Percentiles rank a stretch among this genome's conserved stretches.
Evolutionary conservation across 1,140 invertebrate species (phyloP).

Genomic region (Zaprionus nigranus): DNA sequence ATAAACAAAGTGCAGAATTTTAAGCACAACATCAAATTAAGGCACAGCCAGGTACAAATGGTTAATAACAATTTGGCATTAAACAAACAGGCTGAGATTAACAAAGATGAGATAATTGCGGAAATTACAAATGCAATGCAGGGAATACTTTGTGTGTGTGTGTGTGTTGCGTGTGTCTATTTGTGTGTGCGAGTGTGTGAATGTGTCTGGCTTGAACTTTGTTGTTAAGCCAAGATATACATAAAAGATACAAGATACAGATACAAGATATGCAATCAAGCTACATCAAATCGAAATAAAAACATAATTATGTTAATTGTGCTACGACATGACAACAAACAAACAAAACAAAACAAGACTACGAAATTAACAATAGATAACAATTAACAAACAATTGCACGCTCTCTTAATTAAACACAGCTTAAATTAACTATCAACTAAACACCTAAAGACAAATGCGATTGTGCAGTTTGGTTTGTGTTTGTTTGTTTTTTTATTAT

Average conservation of each 20-base stretch:
- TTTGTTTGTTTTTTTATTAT: conserved; percentile 3
- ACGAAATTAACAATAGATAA: conserved; percentile 32
- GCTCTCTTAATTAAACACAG: conserved; percentile 25
- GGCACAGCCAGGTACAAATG: conserved; percentile 9
- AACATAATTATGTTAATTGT: conserved; percentile 40
- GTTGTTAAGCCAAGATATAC: conserved; percentile 26
- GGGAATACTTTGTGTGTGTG: conserved; percentile 24
- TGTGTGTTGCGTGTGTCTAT: conserved; percentile 22
- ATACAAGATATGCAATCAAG: conserved; percentile 27
- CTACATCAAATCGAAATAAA: conserved; percentile 44
- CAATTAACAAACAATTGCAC: conserved; percentile 31
- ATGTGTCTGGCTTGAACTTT: not conserved
- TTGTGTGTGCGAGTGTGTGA: conserved; percentile 25
- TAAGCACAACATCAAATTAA: conserved; percentile 7
- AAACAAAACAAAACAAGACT: conserved; percentile 43
- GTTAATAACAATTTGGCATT: conserved; percentile 33
- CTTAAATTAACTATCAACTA: conserved; percentile 31
- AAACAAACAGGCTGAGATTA: conserved; percentile 30
- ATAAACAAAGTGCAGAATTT: conserved; percentile 25
- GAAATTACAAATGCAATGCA: conserved; percentile 59
- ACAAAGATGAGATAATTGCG: conserved; percentile 37
- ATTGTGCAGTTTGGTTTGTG: conserved; percentile 30
- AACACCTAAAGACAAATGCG: conserved; percentile 25
- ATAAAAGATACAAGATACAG: conserved; percentile 33
- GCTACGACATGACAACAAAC: conserved; percentile 55